Conservation (phyloP, 2,888 invertebrate genomes). For the Macrosiphum euphorbiae region DNA sequence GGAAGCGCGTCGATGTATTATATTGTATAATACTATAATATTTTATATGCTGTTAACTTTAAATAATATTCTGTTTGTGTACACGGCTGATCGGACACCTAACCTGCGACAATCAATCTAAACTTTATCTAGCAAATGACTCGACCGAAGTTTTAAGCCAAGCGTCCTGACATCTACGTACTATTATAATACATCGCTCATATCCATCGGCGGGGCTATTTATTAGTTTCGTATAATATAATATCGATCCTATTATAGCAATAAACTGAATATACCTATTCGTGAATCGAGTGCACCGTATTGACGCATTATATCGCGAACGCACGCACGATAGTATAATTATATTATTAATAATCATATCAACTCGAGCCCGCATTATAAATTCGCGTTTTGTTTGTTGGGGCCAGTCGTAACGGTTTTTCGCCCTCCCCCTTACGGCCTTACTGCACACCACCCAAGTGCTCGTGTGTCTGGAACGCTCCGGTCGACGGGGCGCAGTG, state of each 20-base stretch:
- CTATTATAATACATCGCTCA: not conserved
- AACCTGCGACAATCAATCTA: not conserved
- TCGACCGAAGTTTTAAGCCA: not conserved
- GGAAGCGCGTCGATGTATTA: not conserved
- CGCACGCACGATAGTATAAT: not conserved
- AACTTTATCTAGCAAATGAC: not conserved
- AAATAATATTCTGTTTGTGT: not conserved
- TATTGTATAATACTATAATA: not conserved
- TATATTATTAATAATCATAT: not conserved
- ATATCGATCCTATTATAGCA: not conserved
- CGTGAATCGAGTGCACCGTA: not conserved
- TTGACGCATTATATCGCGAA: not conserved
- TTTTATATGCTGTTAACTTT: not conserved
- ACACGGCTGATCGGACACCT: not conserved
- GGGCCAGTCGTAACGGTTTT: constrained; percentile 58
- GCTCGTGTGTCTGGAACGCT: not conserved
- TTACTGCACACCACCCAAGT: not conserved
- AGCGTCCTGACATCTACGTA: not conserved
- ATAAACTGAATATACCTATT: not conserved
- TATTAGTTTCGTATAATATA: too few relatives aligned
- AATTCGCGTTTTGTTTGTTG: not conserved
- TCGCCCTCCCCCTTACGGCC: not conserved
- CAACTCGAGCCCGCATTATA: constrained; percentile 21
- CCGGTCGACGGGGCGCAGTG: constrained; percentile 4
- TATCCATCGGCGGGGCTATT: not conserved